Conservation (phyloP, 2,888 invertebrate species). For the Callosobruchus maculatus region DNA sequence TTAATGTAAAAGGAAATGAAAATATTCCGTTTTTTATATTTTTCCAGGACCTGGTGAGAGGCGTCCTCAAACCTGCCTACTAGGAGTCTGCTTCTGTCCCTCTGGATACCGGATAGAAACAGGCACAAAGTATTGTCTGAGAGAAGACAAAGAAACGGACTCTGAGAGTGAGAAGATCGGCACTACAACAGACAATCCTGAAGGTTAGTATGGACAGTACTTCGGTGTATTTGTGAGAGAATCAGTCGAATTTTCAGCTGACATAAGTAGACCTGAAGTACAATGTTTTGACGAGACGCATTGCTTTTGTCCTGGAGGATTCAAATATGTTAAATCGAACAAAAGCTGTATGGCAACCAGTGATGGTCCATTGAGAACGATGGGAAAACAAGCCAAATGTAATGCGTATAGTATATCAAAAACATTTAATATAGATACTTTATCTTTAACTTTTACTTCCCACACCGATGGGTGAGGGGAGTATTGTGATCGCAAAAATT, state of each 20-base stretch:
- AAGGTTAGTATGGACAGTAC: background rate
- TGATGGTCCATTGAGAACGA: slow-evolving; percentile 44
- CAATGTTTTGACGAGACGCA: slow-evolving; percentile 45
- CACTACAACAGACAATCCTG: background rate
- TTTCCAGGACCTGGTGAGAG: slow-evolving; percentile 14
- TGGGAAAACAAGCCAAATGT: slow-evolving; percentile 26
- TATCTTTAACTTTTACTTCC: too few relatives aligned
- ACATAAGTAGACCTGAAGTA: slow-evolving; percentile 24
- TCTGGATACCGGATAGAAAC: slow-evolving; percentile 49
- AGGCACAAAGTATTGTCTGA: slow-evolving; percentile 33
- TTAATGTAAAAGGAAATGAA: too few relatives aligned
- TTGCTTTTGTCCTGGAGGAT: slow-evolving; percentile 51
- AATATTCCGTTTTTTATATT: too few relatives aligned
- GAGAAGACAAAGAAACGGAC: slow-evolving; percentile 7
- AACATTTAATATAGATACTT: too few relatives aligned
- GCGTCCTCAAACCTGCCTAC: slow-evolving; percentile 43
- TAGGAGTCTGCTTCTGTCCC: slow-evolving; percentile 59
- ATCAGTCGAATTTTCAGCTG: slow-evolving; percentile 11
- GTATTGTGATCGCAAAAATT: too few relatives aligned
- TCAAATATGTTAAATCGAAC: slow-evolving; percentile 39
- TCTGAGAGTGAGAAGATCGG: background rate
- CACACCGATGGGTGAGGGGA: too few relatives aligned
- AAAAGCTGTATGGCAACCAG: slow-evolving; percentile 39
- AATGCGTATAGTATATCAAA: background rate
- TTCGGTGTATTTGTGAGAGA: background rate